Base-by-base conservation (phyloP, 2,113 vertebrate species). In the Dicaeum eximium region DNA sequence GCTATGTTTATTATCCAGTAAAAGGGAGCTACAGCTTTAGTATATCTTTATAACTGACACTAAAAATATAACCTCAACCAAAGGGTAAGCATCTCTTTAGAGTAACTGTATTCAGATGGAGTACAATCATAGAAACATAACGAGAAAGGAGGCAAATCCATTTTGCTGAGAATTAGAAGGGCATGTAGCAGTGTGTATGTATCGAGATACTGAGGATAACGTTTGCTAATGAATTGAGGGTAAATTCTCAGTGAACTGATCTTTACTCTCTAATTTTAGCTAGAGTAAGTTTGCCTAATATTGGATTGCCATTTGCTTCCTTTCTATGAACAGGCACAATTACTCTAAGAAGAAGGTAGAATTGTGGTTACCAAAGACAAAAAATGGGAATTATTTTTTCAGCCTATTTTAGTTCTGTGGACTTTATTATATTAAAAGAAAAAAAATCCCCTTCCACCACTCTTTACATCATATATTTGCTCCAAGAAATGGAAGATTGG, bases 1-100 rank as follows among this genome's bases (percentile, higher is more conserved):
- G 60, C 90, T 96, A 82, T 86, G 91, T 93, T 96, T 97, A 85
- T 94, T 96, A 92, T 89, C 91, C 82, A 90, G 96, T 71, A 94
- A 95, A 96, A 92, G 61, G 65, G 82, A 93, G 90, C 82, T 95
- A 86, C 88, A 86, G 88, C 72, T 86, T 95, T 86, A 90, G 80
- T 94, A 60, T 92, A 89, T 95, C 95, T 93, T 91, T 92, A 83
- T 88, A 93, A 91, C 77, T 87, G 77, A 71, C 83, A 86, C 73
- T 96, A 95, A 95, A 96, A 96, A 97, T 96, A 95, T 15, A 86
- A 45, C 65, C 86, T 84, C 65, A 85, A 62, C 74, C 81, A 93
- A 90, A 96, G 92, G 80, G 50, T 96, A 80, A 80, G 60, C 1
- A 5, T 94, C 69, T 74, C 75, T 88, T 84, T 61, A 60, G 65